Evolutionary conservation across 2,888 invertebrate genomes (phyloP), one percentile per base, ranked within the genome.

Genomic region (Netelia melanura): DNA sequence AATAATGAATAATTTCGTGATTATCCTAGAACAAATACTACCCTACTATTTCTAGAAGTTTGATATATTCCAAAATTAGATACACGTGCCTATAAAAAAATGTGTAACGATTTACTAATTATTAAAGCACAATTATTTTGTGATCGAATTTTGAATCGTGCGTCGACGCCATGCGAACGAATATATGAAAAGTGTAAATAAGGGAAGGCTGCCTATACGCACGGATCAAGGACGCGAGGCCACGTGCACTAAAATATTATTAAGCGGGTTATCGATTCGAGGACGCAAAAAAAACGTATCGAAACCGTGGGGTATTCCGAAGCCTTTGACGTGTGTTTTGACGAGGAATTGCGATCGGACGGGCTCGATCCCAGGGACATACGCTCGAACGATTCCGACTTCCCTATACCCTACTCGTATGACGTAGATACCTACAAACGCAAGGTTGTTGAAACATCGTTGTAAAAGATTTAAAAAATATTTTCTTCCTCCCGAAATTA

Each of bases 341-440:
- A 85, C 81, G 86, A 90, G 91, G 91, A 91, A 91, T 90, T 91
- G 78, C 89, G 90, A 89, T 62, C 88, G 89, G 86, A 81, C 89
- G 88, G 83, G 74, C 81, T 67, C 84, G 14, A 48, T 11, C 10
- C 14, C 70, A 71, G 88, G 91, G 92, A 92, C 88, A 90, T 90
- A 87, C 91, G 89, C 91, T 89, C 86, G 87, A 89, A 81, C 89
- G 89, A 89, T 88, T 90, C 30, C 83, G 75, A 87, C 88, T 90
- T 89, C 90, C 88, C 64, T 14, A 52, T 70, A 38, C 38, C 9
- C 1, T 10, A 30, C 17, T 23, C 3, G 86, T 30, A 84, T 79
- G 77, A 84, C 88, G 78, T 89, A 89, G 17, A 17, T 17, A 0
- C 17, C 17, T 17, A 17, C 77, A 86, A 89, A 65, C 38, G 23